Percentiles rank a stretch among this genome's conserved stretches.
Evolutionary conservation across 2,888 invertebrate genomes (phyloP).

Genomic region (Pandemis cinnamomeana): DNA sequence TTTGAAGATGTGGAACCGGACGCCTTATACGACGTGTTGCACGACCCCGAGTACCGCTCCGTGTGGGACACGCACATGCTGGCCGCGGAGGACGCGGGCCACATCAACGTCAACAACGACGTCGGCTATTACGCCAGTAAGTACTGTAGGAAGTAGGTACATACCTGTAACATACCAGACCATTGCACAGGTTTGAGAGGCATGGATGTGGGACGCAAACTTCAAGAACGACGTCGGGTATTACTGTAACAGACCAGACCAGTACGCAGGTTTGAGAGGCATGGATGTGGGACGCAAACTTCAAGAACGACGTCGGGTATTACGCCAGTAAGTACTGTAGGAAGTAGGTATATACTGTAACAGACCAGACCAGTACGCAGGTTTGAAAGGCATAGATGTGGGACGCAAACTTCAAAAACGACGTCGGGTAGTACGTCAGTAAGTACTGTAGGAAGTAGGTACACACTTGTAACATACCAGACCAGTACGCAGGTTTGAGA

Average conservation of each 20-base stretch:
- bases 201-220: no score
- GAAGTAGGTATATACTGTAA: neutral
- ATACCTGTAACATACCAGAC: neutral
- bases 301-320: constrained; percentile 96
- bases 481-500: no score
- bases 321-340: constrained; percentile 89
- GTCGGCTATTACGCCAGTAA: constrained; percentile 96
- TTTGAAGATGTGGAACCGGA: constrained; percentile 90
- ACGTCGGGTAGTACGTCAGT: constrained; percentile 96
- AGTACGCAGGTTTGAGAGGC: no score
- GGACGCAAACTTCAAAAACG: constrained; percentile 98
- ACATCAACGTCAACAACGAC: constrained; percentile 96
- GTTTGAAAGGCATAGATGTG: no score
- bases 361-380: neutral
- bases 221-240: no score
- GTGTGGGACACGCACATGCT: constrained; percentile 97
- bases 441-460: constrained; percentile 61
- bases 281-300: constrained; percentile 95
- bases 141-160: constrained; percentile 54
- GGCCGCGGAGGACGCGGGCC: constrained; percentile 93
- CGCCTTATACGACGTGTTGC: constrained; percentile 94
- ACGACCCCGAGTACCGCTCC: constrained; percentile 94
- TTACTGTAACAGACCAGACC: no score
- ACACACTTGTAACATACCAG: neutral
- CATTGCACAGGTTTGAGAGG: no score